A percentile compares a stretch with the other conserved stretches of the same genome.
phyloP scores from a whole-genome alignment of 2,797 vertebrate genomes.

The Characodon lateralis region DNA sequence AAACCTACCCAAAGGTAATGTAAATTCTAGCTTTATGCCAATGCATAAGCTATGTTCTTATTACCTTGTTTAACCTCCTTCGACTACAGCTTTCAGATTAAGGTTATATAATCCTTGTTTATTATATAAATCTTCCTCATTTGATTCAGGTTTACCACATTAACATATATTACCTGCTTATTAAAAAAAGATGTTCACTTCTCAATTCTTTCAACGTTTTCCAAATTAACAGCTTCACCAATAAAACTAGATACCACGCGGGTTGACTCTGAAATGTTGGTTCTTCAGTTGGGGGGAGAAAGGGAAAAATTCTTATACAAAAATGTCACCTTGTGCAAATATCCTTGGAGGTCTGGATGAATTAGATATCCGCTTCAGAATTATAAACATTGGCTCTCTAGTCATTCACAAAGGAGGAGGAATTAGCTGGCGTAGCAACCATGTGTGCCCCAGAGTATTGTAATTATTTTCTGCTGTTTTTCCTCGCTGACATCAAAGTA shows the following conservation, averaged over 20 bases:
- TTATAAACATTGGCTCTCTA: constrained; percentile 71
- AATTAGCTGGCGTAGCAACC: constrained; percentile 75
- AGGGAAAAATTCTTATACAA: constrained; percentile 57
- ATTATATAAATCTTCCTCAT: not conserved
- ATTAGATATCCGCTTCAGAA: constrained; percentile 67
- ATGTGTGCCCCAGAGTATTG: constrained; percentile 78
- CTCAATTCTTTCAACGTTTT: constrained; percentile 10
- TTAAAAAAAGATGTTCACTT: not conserved
- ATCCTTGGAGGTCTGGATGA: constrained; percentile 65
- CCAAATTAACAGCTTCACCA: constrained; percentile 15
- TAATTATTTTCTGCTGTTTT: constrained; percentile 78
- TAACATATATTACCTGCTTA: not conserved
- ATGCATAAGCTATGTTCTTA: too few species aligned
- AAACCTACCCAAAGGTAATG: not conserved
- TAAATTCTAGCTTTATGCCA: not conserved
- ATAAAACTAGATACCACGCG: constrained; percentile 31
- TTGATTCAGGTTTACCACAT: not conserved
- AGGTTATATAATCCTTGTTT: not conserved
- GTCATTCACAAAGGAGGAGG: constrained; percentile 68
- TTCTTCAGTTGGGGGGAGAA: constrained; percentile 37
- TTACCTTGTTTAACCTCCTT: not conserved
- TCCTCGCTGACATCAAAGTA: constrained; percentile 72
- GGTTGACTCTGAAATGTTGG: constrained; percentile 26
- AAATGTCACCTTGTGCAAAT: constrained; percentile 77
- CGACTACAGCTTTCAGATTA: not conserved